These are phyloP conservation scores for Psophia crepitans DNA, from an alignment of 2,113 vertebrate genomes.

Conservation along the genomic window DNA sequence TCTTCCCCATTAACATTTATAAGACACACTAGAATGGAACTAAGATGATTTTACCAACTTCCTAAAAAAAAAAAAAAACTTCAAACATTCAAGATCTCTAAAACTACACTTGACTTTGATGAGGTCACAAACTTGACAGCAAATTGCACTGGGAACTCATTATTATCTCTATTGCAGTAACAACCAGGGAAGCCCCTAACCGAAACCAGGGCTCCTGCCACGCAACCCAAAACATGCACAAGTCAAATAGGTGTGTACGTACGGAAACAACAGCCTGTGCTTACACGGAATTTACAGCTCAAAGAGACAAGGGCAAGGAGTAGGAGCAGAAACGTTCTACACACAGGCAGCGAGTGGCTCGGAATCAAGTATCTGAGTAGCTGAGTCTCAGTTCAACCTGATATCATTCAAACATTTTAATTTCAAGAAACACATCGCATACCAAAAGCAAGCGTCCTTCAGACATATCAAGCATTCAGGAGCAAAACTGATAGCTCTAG, in stretches of 20 bases:
- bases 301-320: neutral
- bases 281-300: neutral
- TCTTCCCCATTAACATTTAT: neutral
- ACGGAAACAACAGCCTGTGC: neutral
- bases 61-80: neutral
- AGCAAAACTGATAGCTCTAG: neutral
- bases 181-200: neutral
- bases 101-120: neutral
- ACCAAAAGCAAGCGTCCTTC: neutral
- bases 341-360: neutral
- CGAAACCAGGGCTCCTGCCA: neutral
- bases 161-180: neutral
- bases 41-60: neutral
- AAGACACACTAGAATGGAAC: neutral
- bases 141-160: neutral
- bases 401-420: neutral
- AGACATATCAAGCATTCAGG: neutral
- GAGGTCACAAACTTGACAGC: neutral
- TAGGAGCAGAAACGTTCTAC: neutral
- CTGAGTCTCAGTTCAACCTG: neutral
- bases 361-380: neutral
- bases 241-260: accelerated
- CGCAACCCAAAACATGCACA: neutral
- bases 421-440: neutral
- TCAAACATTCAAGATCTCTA: neutral